Evolutionary conservation across 2,113 vertebrate species (phyloP), one percentile per base, ranked within the genome.

Genomic region (Gallinago jamesoni): DNA sequence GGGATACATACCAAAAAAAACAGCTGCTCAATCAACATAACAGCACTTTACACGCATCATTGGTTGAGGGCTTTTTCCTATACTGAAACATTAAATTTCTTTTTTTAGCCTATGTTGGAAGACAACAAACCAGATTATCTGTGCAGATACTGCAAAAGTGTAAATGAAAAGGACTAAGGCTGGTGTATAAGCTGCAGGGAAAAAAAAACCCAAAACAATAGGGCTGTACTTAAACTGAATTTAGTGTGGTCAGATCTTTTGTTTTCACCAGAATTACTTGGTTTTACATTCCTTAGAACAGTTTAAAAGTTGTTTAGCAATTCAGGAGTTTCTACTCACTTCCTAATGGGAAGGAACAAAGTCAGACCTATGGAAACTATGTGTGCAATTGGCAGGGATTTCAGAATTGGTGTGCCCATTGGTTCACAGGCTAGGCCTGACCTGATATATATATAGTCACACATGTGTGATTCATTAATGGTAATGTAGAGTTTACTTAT

Each of bases 1-100:
- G 66, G 80, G 90, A 66, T 91, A 82, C 56, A 91, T 91, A 86
- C 77, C 31, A 91, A 92, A 95, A 93, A 47, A 74, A 1, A 8
- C 89, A 96, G 67, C 87, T 94, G 55, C 87, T 92, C 87, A 90
- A 87, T 96, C 95, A 95, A 53, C 45, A 69, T 63, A 86, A 79
- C 77, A 96, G 48, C 60, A 60, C 83, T 94, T 96, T 94, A 84
- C 35, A 77, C 78, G 76, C 89, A 85, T 84, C 62, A 62, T 45
- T 90, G 79, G 39, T 79, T 89, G 74, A 93, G 15, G 18, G 11
- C 31, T 69, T 96, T 90, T 81, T 87, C 70, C 68, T 86, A 60
- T 47, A 86, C 5, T 14, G n/a, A 94, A 92, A 78, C n/a, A 72
- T 70, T 50, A 74, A 35, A 25, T 94, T 91, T 60, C 53, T 59